Percentiles rank a stretch among this genome's conserved stretches.
Conservation (phyloP, 2,888 invertebrate genomes). For the Dusona sp. region DNA sequence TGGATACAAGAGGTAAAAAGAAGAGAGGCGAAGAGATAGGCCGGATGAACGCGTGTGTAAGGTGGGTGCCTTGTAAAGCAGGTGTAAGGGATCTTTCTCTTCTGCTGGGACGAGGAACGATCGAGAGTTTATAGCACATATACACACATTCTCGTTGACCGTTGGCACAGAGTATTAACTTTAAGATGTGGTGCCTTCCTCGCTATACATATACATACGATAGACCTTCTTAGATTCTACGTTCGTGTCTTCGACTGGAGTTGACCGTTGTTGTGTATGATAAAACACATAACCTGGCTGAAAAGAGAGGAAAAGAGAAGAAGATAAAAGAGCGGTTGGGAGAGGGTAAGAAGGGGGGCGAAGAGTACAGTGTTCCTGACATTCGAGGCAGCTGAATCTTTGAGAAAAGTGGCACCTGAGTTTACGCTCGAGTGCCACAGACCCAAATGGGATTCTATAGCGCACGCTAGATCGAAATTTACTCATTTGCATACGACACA, state of each 20-base stretch:
- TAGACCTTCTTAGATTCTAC: constrained; percentile 76
- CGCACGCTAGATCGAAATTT: neutral
- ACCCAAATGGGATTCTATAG: neutral
- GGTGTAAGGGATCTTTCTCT: constrained; percentile 78
- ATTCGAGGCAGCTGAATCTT: constrained; percentile 80
- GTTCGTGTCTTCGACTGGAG: constrained; percentile 69
- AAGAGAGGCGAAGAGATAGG: constrained; percentile 42
- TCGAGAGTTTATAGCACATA: constrained; percentile 56
- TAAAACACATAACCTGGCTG: constrained; percentile 50
- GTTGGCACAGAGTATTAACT: constrained; percentile 33
- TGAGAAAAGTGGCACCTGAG: constrained; percentile 79
- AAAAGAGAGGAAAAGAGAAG: constrained; percentile 43
- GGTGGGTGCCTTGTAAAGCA: constrained; percentile 74
- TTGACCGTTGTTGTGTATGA: constrained; percentile 56
- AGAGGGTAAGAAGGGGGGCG: neutral
- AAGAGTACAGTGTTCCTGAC: constrained; percentile 56
- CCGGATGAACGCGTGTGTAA: constrained; percentile 61
- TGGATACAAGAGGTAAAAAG: constrained; percentile 17
- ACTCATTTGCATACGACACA: neutral
- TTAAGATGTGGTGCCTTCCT: constrained; percentile 61
- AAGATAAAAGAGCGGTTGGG: constrained; percentile 26
- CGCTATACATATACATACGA: constrained; percentile 70
- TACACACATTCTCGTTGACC: constrained; percentile 36
- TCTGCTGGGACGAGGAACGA: constrained; percentile 60
- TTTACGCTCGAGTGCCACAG: constrained; percentile 56